phyloP scores from a whole-genome alignment of 2,113 vertebrate genomes.

The Coryphaenoides rupestris region DNA sequence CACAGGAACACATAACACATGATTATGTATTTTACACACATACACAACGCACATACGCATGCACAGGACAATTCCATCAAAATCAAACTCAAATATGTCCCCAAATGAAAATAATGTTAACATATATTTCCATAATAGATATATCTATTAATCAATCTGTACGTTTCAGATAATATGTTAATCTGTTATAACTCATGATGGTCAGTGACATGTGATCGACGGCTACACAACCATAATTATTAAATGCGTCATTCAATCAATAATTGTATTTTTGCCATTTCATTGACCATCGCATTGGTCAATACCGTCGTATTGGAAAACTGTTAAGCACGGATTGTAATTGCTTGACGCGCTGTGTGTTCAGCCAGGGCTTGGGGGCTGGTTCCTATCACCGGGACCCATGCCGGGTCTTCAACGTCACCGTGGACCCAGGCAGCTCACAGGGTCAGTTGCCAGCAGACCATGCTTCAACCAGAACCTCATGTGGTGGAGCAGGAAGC shows the following conservation, averaged over 20 bases:
- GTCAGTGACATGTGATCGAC: no score
- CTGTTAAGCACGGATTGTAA: no score
- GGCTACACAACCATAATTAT: neutral
- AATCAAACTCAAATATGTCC: no score
- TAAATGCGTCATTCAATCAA: neutral
- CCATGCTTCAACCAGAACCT: neutral
- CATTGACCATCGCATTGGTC: no score
- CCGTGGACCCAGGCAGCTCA: conserved; percentile 74
- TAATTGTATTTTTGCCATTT: neutral
- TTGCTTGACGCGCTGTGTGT: neutral
- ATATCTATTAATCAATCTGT: no score
- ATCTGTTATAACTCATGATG: no score
- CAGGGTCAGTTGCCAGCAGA: conserved; percentile 71
- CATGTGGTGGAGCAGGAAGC: no score
- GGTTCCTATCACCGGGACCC: conserved; percentile 93
- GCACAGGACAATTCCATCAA: neutral
- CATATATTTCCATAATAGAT: no score
- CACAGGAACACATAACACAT: conserved; percentile 12
- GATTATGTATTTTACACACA: neutral
- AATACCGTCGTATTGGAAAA: no score
- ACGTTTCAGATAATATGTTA: no score
- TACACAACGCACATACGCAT: conserved; percentile 2
- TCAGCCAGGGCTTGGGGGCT: conserved; percentile 86
- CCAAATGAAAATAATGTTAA: no score
- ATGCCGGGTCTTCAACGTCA: conserved; percentile 97